Percentiles rank a stretch among this genome's conserved stretches.
Conservation (phyloP, 1,140 invertebrate species). For the Plectus sambesii region DNA sequence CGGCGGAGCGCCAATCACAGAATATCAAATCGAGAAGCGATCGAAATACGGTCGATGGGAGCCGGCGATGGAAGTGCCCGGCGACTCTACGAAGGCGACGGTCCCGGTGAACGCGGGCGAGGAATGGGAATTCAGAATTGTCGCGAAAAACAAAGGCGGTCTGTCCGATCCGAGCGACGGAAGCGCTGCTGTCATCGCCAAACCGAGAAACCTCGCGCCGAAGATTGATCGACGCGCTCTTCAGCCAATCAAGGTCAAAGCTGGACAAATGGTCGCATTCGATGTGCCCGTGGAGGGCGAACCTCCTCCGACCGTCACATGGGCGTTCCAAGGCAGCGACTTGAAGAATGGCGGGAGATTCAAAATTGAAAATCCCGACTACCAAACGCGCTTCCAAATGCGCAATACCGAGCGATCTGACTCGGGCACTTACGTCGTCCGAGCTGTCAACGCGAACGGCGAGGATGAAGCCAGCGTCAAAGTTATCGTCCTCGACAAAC, state of each 20-base stretch:
- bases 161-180: constrained; percentile 64
- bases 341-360: constrained; percentile 55
- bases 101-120: constrained; percentile 80
- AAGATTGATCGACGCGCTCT: constrained; percentile 79
- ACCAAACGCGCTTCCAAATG: constrained; percentile 75
- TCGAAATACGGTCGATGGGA: constrained; percentile 85
- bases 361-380: constrained; percentile 68
- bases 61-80: constrained; percentile 72
- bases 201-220: constrained; percentile 71
- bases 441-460: constrained; percentile 79
- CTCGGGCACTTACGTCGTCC: constrained; percentile 78
- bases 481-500: constrained; percentile 84
- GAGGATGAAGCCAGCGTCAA: constrained; percentile 85
- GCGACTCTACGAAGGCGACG: constrained; percentile 59
- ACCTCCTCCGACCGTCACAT: constrained; percentile 69
- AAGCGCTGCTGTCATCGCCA: constrained; percentile 66
- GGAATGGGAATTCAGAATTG: constrained; percentile 72
- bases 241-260: constrained; percentile 71
- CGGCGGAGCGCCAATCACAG: constrained; percentile 83
- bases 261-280: constrained; percentile 79
- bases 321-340: constrained; percentile 74
- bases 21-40: constrained; percentile 91
- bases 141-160: constrained; percentile 79
- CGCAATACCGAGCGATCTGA: constrained; percentile 72
- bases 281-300: constrained; percentile 78